A percentile compares a stretch with the other conserved stretches of the same genome.
phyloP scores from a whole-genome alignment of 2,888 invertebrate species.

The Pedicia rivosa region DNA sequence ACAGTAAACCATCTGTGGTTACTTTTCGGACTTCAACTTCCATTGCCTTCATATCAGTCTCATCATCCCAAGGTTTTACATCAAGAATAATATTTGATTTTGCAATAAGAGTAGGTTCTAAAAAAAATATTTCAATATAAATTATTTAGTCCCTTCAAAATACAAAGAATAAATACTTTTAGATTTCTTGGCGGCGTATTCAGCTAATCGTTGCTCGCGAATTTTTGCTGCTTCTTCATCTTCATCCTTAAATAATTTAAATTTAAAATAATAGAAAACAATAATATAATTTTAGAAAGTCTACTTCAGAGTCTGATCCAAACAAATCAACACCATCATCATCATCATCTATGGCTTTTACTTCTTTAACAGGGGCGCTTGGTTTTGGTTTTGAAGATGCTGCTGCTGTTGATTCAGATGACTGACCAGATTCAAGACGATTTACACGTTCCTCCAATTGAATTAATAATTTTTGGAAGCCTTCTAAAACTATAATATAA shows the following conservation, averaged over 20 bases:
- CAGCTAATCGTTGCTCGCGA: conserved; percentile 74
- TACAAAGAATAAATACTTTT: conserved; percentile 43
- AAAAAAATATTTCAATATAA: conserved; percentile 15
- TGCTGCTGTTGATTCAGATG: conserved; percentile 13
- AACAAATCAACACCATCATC: conserved; percentile 70
- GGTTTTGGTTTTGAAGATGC: conserved; percentile 12
- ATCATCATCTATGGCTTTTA: conserved; percentile 32
- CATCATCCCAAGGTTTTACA: conserved; percentile 83
- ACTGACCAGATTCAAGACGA: conserved; percentile 18
- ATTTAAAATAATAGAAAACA: conserved; percentile 4
- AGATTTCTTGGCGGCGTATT: conserved; percentile 81
- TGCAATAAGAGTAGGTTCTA: conserved; percentile 75
- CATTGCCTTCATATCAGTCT: conserved; percentile 79
- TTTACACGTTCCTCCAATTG: conserved; percentile 26
- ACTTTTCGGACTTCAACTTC: conserved; percentile 68
- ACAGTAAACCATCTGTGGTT: conserved; percentile 68
- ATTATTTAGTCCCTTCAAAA: background rate
- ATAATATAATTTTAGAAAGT: background rate
- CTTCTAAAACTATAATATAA: conserved; percentile 18
- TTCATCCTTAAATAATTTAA: conserved; percentile 32
- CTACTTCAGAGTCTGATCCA: conserved; percentile 59
- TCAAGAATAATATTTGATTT: conserved; percentile 91
- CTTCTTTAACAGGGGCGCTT: conserved; percentile 15
- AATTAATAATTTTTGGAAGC: conserved; percentile 21
- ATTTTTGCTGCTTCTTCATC: conserved; percentile 55